Conservation (phyloP, 2,888 invertebrate genomes). For the Amphipoea lucens region DNA sequence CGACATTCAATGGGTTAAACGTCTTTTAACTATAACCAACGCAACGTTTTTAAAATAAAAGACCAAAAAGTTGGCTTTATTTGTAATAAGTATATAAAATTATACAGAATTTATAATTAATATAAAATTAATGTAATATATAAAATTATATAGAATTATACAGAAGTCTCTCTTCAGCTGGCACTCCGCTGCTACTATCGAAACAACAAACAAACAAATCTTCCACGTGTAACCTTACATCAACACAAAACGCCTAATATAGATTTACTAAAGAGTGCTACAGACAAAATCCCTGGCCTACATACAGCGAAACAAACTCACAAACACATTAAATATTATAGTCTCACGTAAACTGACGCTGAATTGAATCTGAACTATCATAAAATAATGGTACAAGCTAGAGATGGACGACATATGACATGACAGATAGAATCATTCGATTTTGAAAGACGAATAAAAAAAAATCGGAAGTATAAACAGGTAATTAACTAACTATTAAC, state of each 20-base stretch:
- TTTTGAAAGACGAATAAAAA: not conserved
- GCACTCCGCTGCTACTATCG: not conserved
- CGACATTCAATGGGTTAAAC: too few species aligned
- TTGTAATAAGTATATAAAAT: too few species aligned
- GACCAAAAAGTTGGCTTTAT: too few species aligned
- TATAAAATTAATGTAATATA: too few species aligned
- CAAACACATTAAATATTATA: constrained; percentile 8
- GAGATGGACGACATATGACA: not conserved
- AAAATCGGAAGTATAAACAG: not conserved
- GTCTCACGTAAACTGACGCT: constrained; percentile 24
- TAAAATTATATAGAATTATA: too few species aligned
- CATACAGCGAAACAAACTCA: constrained; percentile 8
- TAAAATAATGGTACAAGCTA: not conserved
- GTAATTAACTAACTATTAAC: not conserved
- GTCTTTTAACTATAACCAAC: too few species aligned
- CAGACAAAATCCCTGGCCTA: constrained; percentile 51
- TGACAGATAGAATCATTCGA: not conserved
- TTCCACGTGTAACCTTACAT: constrained; percentile 9
- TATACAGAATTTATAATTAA: too few species aligned
- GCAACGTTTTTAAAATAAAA: too few species aligned
- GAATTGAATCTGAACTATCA: not conserved
- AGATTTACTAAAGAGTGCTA: constrained; percentile 54
- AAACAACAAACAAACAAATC: constrained; percentile 21
- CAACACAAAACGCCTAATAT: constrained; percentile 38
- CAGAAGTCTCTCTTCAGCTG: too few species aligned